phyloP scores from a whole-genome alignment of 2,888 invertebrate genomes.

The Trissoscelio sp. region DNA sequence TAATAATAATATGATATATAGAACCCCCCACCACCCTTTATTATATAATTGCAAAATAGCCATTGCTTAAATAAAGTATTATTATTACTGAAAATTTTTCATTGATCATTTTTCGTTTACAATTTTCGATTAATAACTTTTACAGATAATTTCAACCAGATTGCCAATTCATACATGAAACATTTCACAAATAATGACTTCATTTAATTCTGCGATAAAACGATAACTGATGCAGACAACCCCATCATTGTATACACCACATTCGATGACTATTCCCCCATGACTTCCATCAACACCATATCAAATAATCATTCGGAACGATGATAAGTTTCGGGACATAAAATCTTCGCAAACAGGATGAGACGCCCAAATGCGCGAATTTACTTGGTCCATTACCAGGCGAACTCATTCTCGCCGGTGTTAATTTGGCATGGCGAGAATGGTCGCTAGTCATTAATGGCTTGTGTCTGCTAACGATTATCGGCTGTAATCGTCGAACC shows the following conservation, averaged over 20 bases:
- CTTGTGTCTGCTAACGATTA: conserved; percentile 82
- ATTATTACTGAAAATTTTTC: no score
- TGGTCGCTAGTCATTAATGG: conserved; percentile 82
- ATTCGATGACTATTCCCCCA: conserved; percentile 51
- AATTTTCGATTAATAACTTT: no score
- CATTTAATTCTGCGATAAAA: conserved; percentile 10
- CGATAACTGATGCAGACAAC: conserved; percentile 23
- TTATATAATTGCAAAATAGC: no score
- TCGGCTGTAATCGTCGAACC: conserved; percentile 83
- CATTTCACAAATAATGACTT: conserved; percentile 6
- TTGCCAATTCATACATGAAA: no score
- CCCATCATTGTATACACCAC: background rate
- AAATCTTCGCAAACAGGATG: conserved; percentile 63
- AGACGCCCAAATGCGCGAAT: conserved; percentile 55
- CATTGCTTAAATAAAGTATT: no score
- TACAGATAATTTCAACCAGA: no score
- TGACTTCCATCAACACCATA: conserved; percentile 18
- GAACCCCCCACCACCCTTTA: no score
- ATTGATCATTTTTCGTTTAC: no score
- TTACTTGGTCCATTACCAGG: conserved; percentile 65
- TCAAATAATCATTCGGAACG: conserved; percentile 52
- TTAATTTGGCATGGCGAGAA: conserved; percentile 80
- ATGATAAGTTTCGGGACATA: conserved; percentile 60
- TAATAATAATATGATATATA: no score
- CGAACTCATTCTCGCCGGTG: conserved; percentile 66